phyloP scores from a whole-genome alignment of 2,888 invertebrate species.

The Cataglyphis altisquamis region DNA sequence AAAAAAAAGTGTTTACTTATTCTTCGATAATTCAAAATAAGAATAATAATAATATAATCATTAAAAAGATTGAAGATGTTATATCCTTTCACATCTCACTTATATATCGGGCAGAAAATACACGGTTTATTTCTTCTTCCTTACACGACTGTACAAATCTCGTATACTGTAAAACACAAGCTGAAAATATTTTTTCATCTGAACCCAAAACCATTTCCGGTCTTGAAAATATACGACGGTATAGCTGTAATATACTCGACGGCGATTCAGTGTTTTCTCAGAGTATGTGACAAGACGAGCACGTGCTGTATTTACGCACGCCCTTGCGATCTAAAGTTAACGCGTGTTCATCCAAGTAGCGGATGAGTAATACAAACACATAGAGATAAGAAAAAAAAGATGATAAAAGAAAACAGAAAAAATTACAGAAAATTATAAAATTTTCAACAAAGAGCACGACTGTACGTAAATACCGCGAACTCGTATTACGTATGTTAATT shows the following conservation, averaged over 20 bases:
- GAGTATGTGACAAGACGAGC: background rate
- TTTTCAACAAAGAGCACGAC: background rate
- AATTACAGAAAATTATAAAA: background rate
- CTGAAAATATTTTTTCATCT: slow-evolving; percentile 1
- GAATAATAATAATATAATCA: background rate
- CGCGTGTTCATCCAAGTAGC: background rate
- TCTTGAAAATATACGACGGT: background rate
- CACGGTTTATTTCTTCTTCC: background rate
- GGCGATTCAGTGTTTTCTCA: background rate
- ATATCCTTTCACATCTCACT: background rate
- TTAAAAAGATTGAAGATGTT: background rate
- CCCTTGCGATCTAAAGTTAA: background rate
- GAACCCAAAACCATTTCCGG: background rate
- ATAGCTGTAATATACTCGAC: background rate
- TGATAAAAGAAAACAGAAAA: slow-evolving; percentile 5
- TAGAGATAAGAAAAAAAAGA: background rate
- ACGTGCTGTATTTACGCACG: background rate
- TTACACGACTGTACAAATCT: background rate
- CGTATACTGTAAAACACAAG: background rate
- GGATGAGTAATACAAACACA: slow-evolving; percentile 23
- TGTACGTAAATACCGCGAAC: background rate
- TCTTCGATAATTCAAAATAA: background rate
- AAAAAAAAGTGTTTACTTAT: background rate
- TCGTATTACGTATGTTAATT: background rate
- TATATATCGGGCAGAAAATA: background rate